Conservation (phyloP, 2,888 invertebrate species). For the Macaria liturata region DNA sequence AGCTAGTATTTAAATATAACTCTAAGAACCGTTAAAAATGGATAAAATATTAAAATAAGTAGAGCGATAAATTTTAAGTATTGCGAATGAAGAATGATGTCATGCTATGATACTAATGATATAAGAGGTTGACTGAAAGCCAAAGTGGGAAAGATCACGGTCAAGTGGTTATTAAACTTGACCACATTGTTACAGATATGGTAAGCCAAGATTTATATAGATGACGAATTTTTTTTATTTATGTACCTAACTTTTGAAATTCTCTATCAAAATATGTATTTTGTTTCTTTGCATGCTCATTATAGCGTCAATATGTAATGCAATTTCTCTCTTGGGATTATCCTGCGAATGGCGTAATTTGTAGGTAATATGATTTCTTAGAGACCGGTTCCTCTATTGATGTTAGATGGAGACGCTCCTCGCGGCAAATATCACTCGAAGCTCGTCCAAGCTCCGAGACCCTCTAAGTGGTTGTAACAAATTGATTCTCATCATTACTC, state of each 20-base stretch:
- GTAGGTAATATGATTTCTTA: neutral
- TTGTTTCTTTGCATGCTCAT: too few relatives aligned
- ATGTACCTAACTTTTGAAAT: too few relatives aligned
- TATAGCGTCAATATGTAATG: too few relatives aligned
- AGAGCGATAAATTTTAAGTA: slow-evolving; percentile 24
- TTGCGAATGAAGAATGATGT: slow-evolving; percentile 42
- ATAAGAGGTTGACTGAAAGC: slow-evolving; percentile 19
- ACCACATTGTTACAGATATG: slow-evolving; percentile 1
- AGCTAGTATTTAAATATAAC: too few relatives aligned
- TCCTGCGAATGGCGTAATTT: neutral
- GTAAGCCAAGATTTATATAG: neutral
- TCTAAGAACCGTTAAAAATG: too few relatives aligned
- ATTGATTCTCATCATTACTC: slow-evolving; percentile 24
- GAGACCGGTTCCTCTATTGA: neutral
- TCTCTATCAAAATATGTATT: too few relatives aligned
- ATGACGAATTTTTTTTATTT: neutral
- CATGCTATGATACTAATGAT: slow-evolving; percentile 26
- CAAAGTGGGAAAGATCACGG: slow-evolving; percentile 44
- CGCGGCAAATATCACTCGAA: slow-evolving; percentile 9
- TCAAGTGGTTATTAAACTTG: slow-evolving; percentile 14
- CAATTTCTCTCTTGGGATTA: too few relatives aligned
- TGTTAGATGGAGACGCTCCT: neutral
- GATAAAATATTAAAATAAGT: neutral
- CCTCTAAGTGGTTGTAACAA: slow-evolving; percentile 20
- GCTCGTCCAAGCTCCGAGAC: slow-evolving; percentile 7